Base-by-base conservation (phyloP, 1,140 invertebrate genomes). In the Samia ricini region DNA sequence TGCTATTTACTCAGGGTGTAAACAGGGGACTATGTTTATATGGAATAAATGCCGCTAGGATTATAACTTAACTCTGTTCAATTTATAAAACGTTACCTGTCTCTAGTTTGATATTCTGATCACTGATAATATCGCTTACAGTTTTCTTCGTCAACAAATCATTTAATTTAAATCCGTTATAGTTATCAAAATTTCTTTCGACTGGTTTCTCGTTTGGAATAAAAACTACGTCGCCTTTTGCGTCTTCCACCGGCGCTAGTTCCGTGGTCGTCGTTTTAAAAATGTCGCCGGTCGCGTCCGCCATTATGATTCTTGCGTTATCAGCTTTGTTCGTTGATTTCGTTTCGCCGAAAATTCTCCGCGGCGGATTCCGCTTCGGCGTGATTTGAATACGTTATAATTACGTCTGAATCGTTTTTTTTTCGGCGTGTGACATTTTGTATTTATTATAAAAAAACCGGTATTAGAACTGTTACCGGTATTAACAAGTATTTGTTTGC, bases 391-490 rank as follows among this genome's bases (percentile, higher is more conserved):
- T 81, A 76, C 8, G 71, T 74, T 1, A 81, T 60, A 15, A 79
- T 71, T 0, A 81, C 62, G 6, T 81, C 77, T 0, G 74, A 63
- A n/a, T 69, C 66, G 21, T 81, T 80, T n/a, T n/a, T n/a, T n/a
- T 15, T 52, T 64, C 0, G 50, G 33, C 5, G 18, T 59, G 20
- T 69, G 67, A 20, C 56, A 49, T 2, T 24, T 15, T 10, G 15
- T 60, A 15, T 19, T 24, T n/a, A 22, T n/a, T 24, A 60, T 60
- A 15, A 60, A 52, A 4, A n/a, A n/a, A 51, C 5, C 8, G 23
- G 51, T 18, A 52, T 6, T 29, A 54, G 36, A n/a, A 56, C 29
- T 2, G 18, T 51, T 26, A 23, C 21, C 0, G 52, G 60, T 18
- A 51, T 42, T 21, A 59, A 51, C 5, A 57, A 6, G 15, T 19